Conservation (phyloP, 2,888 invertebrate genomes). For the Cantharis lateralis region DNA sequence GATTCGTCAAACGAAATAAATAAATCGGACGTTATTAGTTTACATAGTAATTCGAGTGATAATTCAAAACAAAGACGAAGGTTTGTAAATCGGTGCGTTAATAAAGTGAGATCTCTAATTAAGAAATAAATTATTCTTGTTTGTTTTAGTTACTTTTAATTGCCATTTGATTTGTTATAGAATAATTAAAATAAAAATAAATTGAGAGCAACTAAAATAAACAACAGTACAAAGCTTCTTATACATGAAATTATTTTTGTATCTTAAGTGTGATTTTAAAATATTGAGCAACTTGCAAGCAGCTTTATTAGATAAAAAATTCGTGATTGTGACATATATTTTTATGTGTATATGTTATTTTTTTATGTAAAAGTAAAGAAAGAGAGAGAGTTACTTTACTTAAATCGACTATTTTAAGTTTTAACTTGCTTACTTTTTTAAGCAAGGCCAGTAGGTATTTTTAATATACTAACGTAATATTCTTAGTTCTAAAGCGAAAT, state of each 20-base stretch:
- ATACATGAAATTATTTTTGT: slow-evolving; percentile 23
- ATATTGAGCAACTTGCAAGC: slow-evolving; percentile 23
- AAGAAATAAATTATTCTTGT: slow-evolving; percentile 42
- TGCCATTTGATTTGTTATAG: background rate
- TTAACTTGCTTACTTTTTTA: slow-evolving; percentile 43
- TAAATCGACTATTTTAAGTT: slow-evolving; percentile 44
- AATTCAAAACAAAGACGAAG: slow-evolving; percentile 73
- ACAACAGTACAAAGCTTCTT: slow-evolving; percentile 26
- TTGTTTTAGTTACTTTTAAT: slow-evolving; percentile 20
- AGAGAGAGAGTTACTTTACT: slow-evolving; percentile 34
- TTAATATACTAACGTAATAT: slow-evolving; percentile 29
- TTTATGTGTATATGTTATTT: slow-evolving; percentile 28
- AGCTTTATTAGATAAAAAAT: slow-evolving; percentile 24
- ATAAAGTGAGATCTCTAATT: slow-evolving; percentile 80
- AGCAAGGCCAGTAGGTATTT: slow-evolving; percentile 40
- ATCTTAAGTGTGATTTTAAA: slow-evolving; percentile 21
- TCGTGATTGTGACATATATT: slow-evolving; percentile 30
- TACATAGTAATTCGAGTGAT: slow-evolving; percentile 62
- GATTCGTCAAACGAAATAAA: slow-evolving; percentile 46
- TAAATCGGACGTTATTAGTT: slow-evolving; percentile 61
- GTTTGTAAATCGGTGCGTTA: slow-evolving; percentile 84
- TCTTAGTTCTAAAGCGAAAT: slow-evolving; percentile 9
- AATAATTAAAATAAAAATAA: background rate
- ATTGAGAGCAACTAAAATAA: slow-evolving; percentile 17
- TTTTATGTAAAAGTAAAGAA: slow-evolving; percentile 22